Percentiles rank a stretch among this genome's conserved stretches.
These are phyloP conservation scores for Ophion obscuratus DNA, from an alignment of 2,888 invertebrate species.

Conservation along the genomic window DNA sequence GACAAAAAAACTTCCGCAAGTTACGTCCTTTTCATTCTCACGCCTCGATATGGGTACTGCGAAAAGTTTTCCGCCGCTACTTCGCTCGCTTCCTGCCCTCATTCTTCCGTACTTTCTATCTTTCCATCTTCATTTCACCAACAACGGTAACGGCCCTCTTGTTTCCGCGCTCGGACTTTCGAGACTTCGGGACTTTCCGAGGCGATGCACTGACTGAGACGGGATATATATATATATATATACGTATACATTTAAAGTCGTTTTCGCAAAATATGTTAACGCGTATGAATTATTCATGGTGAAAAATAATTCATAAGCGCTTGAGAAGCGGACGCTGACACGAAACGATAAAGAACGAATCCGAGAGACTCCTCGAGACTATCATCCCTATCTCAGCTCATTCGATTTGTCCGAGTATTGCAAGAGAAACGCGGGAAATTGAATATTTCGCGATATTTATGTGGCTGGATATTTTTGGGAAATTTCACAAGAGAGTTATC, in stretches of 20 bases:
- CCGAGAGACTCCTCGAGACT: constrained; percentile 24
- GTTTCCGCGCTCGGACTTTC: constrained; percentile 42
- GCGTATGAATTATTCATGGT: constrained; percentile 76
- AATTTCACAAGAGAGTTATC: background rate
- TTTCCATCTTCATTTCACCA: constrained; percentile 17
- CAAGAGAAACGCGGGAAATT: background rate
- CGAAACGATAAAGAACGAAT: constrained; percentile 19
- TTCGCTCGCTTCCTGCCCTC: background rate
- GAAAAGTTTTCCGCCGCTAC: constrained; percentile 1
- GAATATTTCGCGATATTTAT: constrained; percentile 2
- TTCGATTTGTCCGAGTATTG: constrained; percentile 15
- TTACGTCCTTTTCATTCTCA: constrained; percentile 12
- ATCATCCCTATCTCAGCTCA: constrained; percentile 11
- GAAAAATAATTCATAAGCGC: constrained; percentile 75
- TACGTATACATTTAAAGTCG: background rate
- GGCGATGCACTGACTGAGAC: background rate
- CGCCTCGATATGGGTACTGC: background rate
- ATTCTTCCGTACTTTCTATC: background rate
- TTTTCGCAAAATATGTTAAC: constrained; percentile 68
- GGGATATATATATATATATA: background rate
- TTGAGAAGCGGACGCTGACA: constrained; percentile 20
- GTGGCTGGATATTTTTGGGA: background rate
- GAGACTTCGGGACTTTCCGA: constrained; percentile 43
- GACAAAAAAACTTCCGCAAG: background rate
- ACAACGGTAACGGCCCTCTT: background rate